Percentiles rank a stretch among this genome's conserved stretches.
phyloP scores from a whole-genome alignment of 2,113 vertebrate genomes.

The Thoracochromis brauschi region DNA sequence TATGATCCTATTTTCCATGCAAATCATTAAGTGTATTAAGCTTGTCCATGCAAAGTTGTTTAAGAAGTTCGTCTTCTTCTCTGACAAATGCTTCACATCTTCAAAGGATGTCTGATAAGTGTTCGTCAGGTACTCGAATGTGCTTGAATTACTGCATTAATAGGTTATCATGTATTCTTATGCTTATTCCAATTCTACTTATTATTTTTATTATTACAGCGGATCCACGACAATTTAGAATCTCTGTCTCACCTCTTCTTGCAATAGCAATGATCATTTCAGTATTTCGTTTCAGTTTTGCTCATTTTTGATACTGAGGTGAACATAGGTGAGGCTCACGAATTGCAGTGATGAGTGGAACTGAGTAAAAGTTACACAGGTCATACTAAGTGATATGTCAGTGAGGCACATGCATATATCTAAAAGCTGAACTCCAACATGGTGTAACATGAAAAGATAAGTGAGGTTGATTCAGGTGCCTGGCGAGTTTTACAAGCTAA shows the following conservation, averaged over 20 bases:
- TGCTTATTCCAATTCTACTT: neutral
- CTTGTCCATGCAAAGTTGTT: neutral
- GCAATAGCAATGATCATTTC: neutral
- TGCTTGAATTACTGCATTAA: neutral
- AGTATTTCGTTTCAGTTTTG: neutral
- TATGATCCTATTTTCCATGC: neutral
- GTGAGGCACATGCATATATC: neutral
- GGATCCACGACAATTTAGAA: neutral
- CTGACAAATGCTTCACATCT: neutral
- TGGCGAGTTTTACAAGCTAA: neutral
- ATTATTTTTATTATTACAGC: neutral
- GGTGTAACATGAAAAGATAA: neutral
- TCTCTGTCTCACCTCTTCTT: neutral
- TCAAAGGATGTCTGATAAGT: neutral
- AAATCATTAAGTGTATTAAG: neutral
- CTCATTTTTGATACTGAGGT: slow-evolving; percentile 4
- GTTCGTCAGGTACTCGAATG: neutral
- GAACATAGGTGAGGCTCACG: neutral
- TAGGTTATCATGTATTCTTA: neutral
- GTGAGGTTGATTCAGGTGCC: neutral
- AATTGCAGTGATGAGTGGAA: neutral
- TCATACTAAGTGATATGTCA: neutral
- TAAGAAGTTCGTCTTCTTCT: neutral
- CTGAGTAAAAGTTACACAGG: neutral
- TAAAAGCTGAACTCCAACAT: neutral